Conservation (phyloP, 2,888 invertebrate species). For the Cactoblastis cactorum region DNA sequence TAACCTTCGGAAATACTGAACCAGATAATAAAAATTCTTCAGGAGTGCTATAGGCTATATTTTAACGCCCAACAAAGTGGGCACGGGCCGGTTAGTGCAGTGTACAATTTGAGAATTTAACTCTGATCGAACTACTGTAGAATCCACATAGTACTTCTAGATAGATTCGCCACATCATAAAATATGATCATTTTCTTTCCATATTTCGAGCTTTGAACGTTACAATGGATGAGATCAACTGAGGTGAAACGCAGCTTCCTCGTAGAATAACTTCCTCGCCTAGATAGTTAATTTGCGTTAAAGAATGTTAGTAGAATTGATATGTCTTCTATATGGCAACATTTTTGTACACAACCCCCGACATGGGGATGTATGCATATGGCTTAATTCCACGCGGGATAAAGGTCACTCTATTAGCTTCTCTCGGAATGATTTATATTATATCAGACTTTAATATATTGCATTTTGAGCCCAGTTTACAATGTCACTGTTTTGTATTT, state of each 20-base stretch:
- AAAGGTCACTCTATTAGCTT: slow-evolving; percentile 1
- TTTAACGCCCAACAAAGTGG: no score
- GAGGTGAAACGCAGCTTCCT: slow-evolving; percentile 5
- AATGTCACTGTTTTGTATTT: neutral
- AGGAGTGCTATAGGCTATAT: no score
- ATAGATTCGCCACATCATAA: no score
- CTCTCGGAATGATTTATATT: slow-evolving; percentile 7
- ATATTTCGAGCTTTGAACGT: no score
- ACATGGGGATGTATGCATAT: slow-evolving; percentile 17
- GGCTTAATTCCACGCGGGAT: slow-evolving; percentile 1
- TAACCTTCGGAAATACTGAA: no score
- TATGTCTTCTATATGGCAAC: slow-evolving; percentile 72
- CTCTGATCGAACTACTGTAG: no score
- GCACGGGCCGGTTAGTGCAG: no score
- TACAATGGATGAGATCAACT: neutral
- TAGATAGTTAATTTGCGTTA: slow-evolving; percentile 25
- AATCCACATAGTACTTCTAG: no score
- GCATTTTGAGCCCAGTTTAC: slow-evolving; percentile 2
- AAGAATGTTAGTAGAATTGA: slow-evolving; percentile 66
- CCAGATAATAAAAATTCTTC: no score
- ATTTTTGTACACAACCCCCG: slow-evolving; percentile 44
- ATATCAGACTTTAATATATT: slow-evolving; percentile 9
- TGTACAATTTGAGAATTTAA: no score
- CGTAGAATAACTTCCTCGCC: neutral
- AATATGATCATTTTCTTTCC: no score